Evolutionary conservation across 2,113 vertebrate species (phyloP).

Genomic region (Campylomormyrus numenius): DNA sequence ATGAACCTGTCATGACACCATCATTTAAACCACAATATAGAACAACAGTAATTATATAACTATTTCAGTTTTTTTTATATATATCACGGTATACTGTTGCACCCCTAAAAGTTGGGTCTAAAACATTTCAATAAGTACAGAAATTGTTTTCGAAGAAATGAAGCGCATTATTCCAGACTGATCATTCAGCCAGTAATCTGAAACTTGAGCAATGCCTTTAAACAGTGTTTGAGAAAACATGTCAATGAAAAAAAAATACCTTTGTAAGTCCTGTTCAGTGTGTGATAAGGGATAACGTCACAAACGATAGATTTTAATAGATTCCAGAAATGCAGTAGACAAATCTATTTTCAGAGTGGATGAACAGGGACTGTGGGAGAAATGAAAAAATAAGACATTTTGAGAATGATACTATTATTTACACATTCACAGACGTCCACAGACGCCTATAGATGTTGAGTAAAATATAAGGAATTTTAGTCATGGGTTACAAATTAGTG

Average conservation of each 20-base stretch:
- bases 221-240: neutral
- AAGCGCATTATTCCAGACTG: neutral
- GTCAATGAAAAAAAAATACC: neutral
- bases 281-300: neutral
- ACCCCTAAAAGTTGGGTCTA: too few relatives aligned
- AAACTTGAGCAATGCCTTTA: neutral
- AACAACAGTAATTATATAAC: neutral
- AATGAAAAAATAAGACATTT: neutral
- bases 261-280: neutral
- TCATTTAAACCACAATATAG: neutral
- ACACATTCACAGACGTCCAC: neutral
- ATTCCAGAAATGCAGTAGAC: neutral
- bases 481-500: neutral
- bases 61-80: neutral
- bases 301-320: neutral
- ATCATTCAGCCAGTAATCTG: neutral
- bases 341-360: neutral
- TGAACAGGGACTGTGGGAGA: neutral
- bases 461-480: neutral
- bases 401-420: neutral
- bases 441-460: neutral
- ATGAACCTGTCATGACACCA: neutral
- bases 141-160: too few relatives aligned
- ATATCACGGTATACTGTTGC: too few relatives aligned
- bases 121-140: too few relatives aligned